A percentile compares a stretch with the other conserved stretches of the same genome.
These are phyloP conservation scores for Drosophila fuyamai DNA, from an alignment of 1,140 invertebrate genomes.

Conservation along the genomic window DNA sequence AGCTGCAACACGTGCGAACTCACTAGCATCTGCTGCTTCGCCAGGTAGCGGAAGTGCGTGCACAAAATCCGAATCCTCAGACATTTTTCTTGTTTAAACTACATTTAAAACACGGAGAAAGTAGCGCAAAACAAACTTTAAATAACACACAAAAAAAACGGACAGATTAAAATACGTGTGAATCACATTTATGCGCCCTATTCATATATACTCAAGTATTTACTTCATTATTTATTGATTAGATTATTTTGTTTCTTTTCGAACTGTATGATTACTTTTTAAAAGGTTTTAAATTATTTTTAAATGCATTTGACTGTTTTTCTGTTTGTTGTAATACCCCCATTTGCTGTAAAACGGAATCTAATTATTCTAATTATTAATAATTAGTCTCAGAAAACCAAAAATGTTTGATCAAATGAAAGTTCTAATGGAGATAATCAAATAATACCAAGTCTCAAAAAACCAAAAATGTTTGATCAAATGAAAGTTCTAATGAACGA, in stretches of 20 bases:
- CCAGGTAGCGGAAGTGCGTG: constrained; percentile 89
- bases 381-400: no score
- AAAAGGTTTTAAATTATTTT: background rate
- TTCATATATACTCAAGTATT: no score
- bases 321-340: background rate
- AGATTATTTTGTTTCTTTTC: background rate
- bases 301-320: background rate
- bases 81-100: constrained; percentile 80
- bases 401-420: no score
- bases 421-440: no score
- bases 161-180: no score
- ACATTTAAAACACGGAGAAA: no score
- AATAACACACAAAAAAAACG: no score
- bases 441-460: background rate
- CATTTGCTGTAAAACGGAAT: background rate
- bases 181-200: no score
- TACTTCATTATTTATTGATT: background rate
- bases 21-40: constrained; percentile 89
- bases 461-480: background rate
- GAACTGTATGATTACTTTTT: background rate
- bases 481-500: background rate
- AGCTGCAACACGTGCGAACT: constrained; percentile 89
- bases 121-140: no score
- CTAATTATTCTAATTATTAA: no score
- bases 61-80: constrained; percentile 87